Conservation (phyloP, 2,113 vertebrate species). For the Oncorhynchus masou region DNA sequence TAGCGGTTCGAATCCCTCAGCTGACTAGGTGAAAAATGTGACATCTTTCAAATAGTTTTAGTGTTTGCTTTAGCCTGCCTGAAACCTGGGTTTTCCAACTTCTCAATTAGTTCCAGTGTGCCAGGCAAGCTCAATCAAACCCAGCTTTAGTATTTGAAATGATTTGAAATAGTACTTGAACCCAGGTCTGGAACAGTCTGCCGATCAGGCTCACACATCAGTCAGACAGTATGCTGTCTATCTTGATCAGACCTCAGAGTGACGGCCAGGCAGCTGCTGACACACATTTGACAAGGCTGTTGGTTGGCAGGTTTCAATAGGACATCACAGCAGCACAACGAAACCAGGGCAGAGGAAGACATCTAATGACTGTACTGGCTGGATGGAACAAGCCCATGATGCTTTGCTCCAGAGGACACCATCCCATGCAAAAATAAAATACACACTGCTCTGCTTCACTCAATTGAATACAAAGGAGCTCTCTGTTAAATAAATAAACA, state of each 20-base stretch:
- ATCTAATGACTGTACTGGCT: slow-evolving; percentile 21
- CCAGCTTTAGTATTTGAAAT: no score
- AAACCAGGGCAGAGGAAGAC: slow-evolving; percentile 15
- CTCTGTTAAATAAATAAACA: slow-evolving; percentile 55
- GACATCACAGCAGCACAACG: slow-evolving; percentile 39
- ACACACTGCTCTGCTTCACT: not conserved
- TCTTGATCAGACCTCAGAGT: slow-evolving; percentile 26
- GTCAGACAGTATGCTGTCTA: slow-evolving; percentile 9
- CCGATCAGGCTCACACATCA: no score
- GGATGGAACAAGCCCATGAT: not conserved
- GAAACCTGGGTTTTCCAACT: no score
- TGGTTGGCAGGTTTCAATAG: slow-evolving; percentile 29
- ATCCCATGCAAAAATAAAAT: not conserved
- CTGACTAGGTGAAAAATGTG: no score
- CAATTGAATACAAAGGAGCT: slow-evolving; percentile 35
- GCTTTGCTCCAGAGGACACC: not conserved
- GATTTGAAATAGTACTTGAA: no score
- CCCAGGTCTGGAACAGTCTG: no score
- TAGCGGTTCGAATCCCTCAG: no score
- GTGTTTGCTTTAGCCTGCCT: no score
- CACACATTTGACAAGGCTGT: slow-evolving; percentile 1
- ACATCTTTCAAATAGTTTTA: no score
- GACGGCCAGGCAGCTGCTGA: slow-evolving; percentile 8
- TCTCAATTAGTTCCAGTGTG: no score
- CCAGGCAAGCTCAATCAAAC: no score